Conservation (phyloP, 2,888 invertebrate genomes). For the Esperia sulphurella region DNA sequence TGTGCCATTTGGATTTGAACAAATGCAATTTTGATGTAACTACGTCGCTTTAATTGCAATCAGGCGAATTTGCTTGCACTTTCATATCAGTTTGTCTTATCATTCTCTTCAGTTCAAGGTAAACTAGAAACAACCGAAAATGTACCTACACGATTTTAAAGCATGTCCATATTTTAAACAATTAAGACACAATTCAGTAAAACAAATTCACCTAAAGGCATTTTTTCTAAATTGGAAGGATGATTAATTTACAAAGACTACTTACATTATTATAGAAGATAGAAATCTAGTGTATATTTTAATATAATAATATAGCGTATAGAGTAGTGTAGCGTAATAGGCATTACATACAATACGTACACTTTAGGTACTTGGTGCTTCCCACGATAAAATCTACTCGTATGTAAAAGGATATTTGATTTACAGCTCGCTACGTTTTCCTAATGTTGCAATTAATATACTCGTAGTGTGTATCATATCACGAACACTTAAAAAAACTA, state of each 20-base stretch:
- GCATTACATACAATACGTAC: slow-evolving; percentile 39
- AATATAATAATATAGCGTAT: slow-evolving; percentile 50
- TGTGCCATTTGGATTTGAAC: slow-evolving; percentile 73
- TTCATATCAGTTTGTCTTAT: no score
- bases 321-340: slow-evolving; percentile 44
- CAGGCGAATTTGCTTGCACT: slow-evolving; percentile 3
- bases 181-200: not conserved
- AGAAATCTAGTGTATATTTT: slow-evolving; percentile 68
- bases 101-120: no score
- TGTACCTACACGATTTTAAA: no score
- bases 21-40: slow-evolving; percentile 71
- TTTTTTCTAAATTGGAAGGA: slow-evolving; percentile 53
- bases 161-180: no score
- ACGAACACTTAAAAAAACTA: slow-evolving; percentile 43
- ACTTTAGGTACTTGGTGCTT: slow-evolving; percentile 60
- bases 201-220: slow-evolving; percentile 15
- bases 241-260: slow-evolving; percentile 69
- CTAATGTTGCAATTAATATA: slow-evolving; percentile 33
- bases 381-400: slow-evolving; percentile 39
- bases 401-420: slow-evolving; percentile 36
- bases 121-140: no score
- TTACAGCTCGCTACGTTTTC: slow-evolving; percentile 35
- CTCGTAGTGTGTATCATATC: slow-evolving; percentile 36
- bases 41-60: slow-evolving; percentile 17
- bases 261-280: slow-evolving; percentile 65